These are phyloP conservation scores for Melanotaenia pygmaea DNA, from an alignment of 2,797 vertebrate genomes.

Conservation along the genomic window DNA sequence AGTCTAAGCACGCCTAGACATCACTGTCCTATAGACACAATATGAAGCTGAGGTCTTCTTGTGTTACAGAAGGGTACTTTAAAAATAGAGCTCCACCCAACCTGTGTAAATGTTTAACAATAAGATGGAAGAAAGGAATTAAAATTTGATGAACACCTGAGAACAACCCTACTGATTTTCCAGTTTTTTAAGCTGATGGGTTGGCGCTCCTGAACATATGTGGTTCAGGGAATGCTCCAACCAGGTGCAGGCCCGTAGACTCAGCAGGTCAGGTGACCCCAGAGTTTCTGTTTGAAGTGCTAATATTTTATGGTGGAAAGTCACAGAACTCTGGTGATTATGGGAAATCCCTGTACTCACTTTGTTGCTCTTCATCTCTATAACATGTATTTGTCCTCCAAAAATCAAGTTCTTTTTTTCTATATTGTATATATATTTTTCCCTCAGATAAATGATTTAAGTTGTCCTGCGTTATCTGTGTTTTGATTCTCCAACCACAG, in stretches of 20 bases:
- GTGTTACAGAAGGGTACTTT: constrained; percentile 23
- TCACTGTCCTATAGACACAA: constrained; percentile 29
- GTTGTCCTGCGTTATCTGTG: neutral
- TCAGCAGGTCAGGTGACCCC: neutral
- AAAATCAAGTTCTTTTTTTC: neutral
- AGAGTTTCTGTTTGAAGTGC: neutral
- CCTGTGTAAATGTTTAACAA: constrained; percentile 73
- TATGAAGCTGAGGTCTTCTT: neutral
- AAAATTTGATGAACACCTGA: constrained; percentile 51
- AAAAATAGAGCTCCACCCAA: constrained; percentile 30
- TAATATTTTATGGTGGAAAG: neutral
- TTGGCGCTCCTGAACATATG: neutral
- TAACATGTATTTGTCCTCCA: fast-evolving
- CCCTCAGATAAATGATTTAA: neutral
- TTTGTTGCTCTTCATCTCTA: neutral
- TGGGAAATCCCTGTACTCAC: neutral
- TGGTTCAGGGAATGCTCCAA: neutral
- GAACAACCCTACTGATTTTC: constrained; percentile 21
- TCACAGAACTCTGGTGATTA: neutral
- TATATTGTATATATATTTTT: neutral
- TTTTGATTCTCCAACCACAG: constrained; percentile 67
- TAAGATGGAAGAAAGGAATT: constrained; percentile 21
- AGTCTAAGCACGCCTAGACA: constrained; percentile 23
- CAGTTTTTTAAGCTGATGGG: constrained; percentile 2
- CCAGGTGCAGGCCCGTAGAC: neutral